Evolutionary conservation across 2,888 invertebrate species (phyloP), one percentile per base, ranked within the genome.

Genomic region (Holacanthella duospinosa): DNA sequence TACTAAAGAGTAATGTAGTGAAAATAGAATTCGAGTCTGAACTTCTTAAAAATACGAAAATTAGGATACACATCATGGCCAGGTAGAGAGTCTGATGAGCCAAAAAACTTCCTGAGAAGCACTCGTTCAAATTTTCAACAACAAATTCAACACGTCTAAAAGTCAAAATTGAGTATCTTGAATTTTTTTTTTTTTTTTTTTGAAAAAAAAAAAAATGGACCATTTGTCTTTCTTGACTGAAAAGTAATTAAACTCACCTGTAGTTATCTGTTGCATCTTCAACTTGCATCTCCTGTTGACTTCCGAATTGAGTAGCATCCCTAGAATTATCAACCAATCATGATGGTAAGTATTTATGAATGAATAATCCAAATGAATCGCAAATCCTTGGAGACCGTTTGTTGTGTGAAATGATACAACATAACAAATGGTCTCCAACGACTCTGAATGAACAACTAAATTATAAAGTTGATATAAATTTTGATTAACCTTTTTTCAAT

Each of bases 41-140:
- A 1, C 66, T 66, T 48, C 70, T 55, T 9, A 70, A 59, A 61
- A 70, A 70, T 55, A 70, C 70, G 65, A 71, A 71, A 63, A 71
- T 71, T n/a, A 71, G 67, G 59, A 70, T 71, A 58, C 71, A 71
- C 71, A 71, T 71, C 71, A 69, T 71, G 1, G 69, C 66, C 65
- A 71, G 58, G 67, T 71, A 71, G 65, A 71, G 64, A 16, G 71
- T 71, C 56, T 71, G 71, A 65, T 71, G 71, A 60, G 71, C 69
- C 63, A 71, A 59, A 66, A 71, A 71, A n/a, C 63, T 64, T 19
- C 70, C 71, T 29, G 60, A 67, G 65, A 70, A 71, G 61, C 70
- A 71, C 53, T 70, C 69, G 63, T 70, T 71, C 68, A 71, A 67
- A 61, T 70, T 71, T 56, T 65, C 65, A 12, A 71, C 71, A 16